Percentiles rank a stretch among this genome's conserved stretches.
Evolutionary conservation across 2,888 invertebrate genomes (phyloP).

Genomic region (Eupithecia exiguata): DNA sequence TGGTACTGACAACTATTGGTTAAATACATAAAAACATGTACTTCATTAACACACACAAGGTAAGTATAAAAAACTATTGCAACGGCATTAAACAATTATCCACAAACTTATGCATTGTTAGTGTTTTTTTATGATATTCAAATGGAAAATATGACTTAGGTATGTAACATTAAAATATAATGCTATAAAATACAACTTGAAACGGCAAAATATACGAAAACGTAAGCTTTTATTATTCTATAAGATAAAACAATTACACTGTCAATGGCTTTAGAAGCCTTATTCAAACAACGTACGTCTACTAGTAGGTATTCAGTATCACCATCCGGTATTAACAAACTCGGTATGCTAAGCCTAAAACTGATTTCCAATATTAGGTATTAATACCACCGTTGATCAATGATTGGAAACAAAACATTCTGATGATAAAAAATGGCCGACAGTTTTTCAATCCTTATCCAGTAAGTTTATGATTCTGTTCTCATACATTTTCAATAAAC

Average conservation of each 20-base stretch:
- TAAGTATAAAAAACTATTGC: constrained; percentile 20
- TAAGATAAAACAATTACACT: constrained; percentile 11
- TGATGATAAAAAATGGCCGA: background rate
- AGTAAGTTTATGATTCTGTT: background rate
- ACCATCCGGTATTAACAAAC: background rate
- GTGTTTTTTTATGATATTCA: constrained; percentile 13
- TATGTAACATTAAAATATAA: constrained; percentile 23
- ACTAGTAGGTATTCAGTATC: background rate
- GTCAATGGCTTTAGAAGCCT: constrained; percentile 28
- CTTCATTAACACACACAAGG: constrained; percentile 34
- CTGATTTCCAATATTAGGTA: background rate
- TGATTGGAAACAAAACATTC: background rate
- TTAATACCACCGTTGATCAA: background rate
- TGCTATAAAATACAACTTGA: constrained; percentile 29
- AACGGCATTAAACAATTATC: constrained; percentile 24
- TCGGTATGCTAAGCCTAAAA: background rate
- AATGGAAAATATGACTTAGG: constrained; percentile 11
- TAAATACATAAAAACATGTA: constrained; percentile 38
- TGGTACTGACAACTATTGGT: constrained; percentile 34
- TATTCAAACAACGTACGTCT: background rate
- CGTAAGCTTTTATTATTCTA: constrained; percentile 24
- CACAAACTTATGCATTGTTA: constrained; percentile 24
- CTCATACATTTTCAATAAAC: background rate
- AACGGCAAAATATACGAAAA: constrained; percentile 29
- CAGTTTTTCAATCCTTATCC: background rate